These are phyloP conservation scores for Pollicipes pollicipes DNA, from an alignment of 1,140 invertebrate species.

Conservation along the genomic window DNA sequence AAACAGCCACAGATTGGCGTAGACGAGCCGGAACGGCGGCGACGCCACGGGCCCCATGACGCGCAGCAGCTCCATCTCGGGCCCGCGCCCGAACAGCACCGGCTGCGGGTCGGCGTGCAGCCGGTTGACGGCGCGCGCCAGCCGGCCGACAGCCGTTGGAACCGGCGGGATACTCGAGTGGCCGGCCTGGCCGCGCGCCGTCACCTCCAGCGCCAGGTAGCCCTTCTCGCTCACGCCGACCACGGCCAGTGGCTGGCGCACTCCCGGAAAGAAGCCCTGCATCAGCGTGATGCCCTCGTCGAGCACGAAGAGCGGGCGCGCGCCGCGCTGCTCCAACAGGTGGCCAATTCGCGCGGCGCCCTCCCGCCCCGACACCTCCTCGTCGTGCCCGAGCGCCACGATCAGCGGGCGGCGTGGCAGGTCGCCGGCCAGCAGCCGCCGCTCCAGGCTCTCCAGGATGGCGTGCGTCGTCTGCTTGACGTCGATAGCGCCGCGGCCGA, in stretches of 20 bases:
- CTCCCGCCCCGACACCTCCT: conserved; percentile 34
- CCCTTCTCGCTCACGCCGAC: conserved; percentile 38
- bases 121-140: conserved; percentile 31
- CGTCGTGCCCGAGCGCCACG: conserved; percentile 42
- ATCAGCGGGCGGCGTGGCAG: conserved; percentile 33
- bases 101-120: conserved; percentile 32
- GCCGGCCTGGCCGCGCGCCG: conserved; percentile 27
- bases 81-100: conserved; percentile 33
- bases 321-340: conserved; percentile 24
- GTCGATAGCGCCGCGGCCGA: conserved; percentile 38
- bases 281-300: conserved; percentile 36
- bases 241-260: conserved; percentile 30
- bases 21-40: conserved; percentile 23
- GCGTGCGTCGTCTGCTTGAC: conserved; percentile 34
- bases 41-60: conserved; percentile 27
- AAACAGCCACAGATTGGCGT: conserved; percentile 39
- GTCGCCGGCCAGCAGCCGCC: conserved; percentile 26
- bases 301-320: conserved; percentile 30
- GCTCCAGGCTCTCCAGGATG: conserved; percentile 36
- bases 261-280: conserved; percentile 27
- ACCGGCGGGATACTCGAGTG: conserved; percentile 37
- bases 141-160: conserved; percentile 32
- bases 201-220: conserved; percentile 28
- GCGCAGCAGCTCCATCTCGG: conserved; percentile 30
- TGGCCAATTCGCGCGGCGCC: conserved; percentile 30